phyloP scores from a whole-genome alignment of 2,888 invertebrate genomes.

The Gymnocheta viridis region DNA sequence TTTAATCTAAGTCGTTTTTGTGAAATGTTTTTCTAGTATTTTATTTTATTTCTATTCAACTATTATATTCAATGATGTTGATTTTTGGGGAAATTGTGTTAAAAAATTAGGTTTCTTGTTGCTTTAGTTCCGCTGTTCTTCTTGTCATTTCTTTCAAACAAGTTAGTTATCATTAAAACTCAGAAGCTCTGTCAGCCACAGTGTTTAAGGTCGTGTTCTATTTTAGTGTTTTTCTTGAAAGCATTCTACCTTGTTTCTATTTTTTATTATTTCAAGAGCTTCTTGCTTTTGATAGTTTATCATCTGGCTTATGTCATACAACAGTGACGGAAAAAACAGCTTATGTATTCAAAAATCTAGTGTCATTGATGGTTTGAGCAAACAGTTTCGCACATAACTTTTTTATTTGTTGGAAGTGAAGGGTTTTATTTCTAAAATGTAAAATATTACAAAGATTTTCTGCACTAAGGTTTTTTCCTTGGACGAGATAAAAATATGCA shows the following conservation, averaged over 20 bases:
- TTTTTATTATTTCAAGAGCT: slow-evolving; percentile 3
- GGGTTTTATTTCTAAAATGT: too few species aligned
- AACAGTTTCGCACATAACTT: too few species aligned
- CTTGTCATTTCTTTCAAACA: slow-evolving; percentile 11
- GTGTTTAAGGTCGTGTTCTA: slow-evolving; percentile 15
- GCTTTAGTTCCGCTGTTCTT: slow-evolving; percentile 56
- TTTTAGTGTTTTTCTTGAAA: not conserved
- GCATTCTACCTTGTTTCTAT: not conserved
- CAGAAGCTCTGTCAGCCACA: not conserved
- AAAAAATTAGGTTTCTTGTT: slow-evolving; percentile 44
- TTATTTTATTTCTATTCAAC: not conserved
- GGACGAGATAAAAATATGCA: too few species aligned
- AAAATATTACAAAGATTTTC: too few species aligned
- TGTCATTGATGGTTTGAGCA: too few species aligned
- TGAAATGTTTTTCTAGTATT: not conserved
- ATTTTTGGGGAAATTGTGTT: slow-evolving; percentile 53
- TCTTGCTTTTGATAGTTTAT: slow-evolving; percentile 19
- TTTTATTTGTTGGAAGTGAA: too few species aligned
- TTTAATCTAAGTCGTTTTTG: not conserved
- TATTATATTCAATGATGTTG: not conserved
- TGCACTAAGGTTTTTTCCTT: too few species aligned
- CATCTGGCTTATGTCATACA: not conserved
- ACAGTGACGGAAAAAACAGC: not conserved
- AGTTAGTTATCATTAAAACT: not conserved
- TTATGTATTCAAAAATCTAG: not conserved